These are phyloP conservation scores for Oligia latruncula DNA, from an alignment of 2,888 invertebrate genomes.

Conservation along the genomic window DNA sequence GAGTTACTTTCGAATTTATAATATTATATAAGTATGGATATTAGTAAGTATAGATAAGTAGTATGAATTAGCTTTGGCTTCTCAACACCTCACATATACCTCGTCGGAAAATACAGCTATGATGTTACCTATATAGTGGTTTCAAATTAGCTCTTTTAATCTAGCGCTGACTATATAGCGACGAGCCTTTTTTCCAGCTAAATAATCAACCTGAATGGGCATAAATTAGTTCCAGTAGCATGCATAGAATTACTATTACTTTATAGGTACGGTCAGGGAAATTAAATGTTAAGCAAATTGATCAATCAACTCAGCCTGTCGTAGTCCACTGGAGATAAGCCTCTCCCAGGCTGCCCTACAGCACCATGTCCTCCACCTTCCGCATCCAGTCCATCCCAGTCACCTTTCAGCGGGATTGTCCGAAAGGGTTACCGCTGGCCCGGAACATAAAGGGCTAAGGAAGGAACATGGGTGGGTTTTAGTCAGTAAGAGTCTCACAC, in stretches of 20 bases:
- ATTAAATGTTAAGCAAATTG: neutral
- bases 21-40: no score
- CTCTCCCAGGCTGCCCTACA: neutral
- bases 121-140: neutral
- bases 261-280: neutral
- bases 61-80: neutral
- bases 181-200: neutral
- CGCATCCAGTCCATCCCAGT: neutral
- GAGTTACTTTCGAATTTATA: no score
- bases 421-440: no score
- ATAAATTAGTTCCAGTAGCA: slow-evolving; percentile 15
- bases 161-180: neutral
- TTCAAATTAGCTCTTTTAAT: slow-evolving; percentile 1
- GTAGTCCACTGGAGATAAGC: neutral
- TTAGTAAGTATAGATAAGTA: no score
- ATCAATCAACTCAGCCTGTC: neutral
- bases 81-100: neutral
- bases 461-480: no score
- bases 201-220: slow-evolving; percentile 21
- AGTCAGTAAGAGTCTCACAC: no score
- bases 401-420: no score
- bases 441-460: no score
- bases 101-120: neutral
- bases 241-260: slow-evolving; percentile 13
- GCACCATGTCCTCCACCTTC: neutral